phyloP scores from a whole-genome alignment of 2,113 vertebrate species.

The Gobiocypris rarus region DNA sequence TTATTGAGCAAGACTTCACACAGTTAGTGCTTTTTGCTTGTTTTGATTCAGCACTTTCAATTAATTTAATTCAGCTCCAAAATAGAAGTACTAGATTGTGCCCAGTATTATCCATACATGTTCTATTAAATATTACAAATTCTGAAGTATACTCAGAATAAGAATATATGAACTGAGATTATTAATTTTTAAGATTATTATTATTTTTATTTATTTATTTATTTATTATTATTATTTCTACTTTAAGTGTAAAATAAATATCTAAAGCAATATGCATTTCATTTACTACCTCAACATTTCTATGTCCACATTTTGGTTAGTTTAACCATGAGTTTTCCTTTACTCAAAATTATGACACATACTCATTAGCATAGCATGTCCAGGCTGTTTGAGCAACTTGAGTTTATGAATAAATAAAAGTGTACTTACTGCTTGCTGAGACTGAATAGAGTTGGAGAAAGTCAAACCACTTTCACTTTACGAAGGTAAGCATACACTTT shows the following conservation, averaged over 20 bases:
- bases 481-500: slow-evolving; percentile 15
- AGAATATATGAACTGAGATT: neutral
- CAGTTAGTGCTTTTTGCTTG: neutral
- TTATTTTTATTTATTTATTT: neutral
- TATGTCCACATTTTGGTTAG: neutral
- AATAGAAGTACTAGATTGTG: neutral
- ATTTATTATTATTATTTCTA: no score
- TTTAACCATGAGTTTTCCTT: neutral
- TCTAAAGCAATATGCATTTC: neutral
- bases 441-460: slow-evolving; percentile 41
- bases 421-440: slow-evolving; percentile 46
- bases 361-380: neutral
- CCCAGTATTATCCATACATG: neutral
- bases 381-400: neutral
- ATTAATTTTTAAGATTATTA: neutral
- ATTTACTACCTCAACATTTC: neutral
- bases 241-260: neutral
- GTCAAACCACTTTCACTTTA: slow-evolving; percentile 52
- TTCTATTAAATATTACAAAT: neutral
- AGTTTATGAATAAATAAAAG: neutral
- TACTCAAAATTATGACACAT: neutral
- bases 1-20: neutral
- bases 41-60: neutral
- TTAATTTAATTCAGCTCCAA: neutral
- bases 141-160: neutral